Base-by-base conservation (phyloP, 1,140 invertebrate species). In the Anastatus disparis region DNA sequence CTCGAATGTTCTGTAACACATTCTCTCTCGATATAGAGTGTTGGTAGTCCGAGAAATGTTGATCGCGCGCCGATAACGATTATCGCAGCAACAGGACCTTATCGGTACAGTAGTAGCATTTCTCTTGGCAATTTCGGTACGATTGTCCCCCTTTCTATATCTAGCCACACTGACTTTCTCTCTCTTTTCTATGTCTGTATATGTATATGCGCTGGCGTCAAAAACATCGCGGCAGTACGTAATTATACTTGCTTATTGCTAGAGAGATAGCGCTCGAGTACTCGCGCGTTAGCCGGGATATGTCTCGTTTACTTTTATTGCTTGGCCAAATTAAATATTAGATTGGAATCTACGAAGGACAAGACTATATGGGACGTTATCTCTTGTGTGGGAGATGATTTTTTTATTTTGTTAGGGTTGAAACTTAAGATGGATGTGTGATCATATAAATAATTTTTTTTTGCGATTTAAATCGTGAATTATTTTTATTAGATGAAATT, bases 41-140 rank as follows among this genome's bases (percentile, higher is more conserved):
- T 63, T 48, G 59, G 27, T 58, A 70, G 61, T 70, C 68, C 61
- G 68, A 70, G 59, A 73, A 75, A 62, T 38, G 71, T 71, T 75
- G 69, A 75, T 73, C 66, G 53, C 55, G 44, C 40, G 44, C 65
- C 59, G 74, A 75, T 75, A 73, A 73, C 74, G 65, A 73, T 73
- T 73, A 75, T 74, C 64, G 66, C 68, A n/a, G n/a, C n/a, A 31
- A 73, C 72, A 74, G 63, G 67, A 72, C 40, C 74, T 76, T 70
- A 73, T 67, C 67, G 59, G 59, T 22, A 20, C n/a, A n/a, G 31
- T 27, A 35, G 35, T 38, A 10, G 22, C 7, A n/a, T n/a, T n/a
- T n/a, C 66, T 52, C 66, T 61, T 69, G 67, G 48, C 58, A 63
- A 70, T 70, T 70, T 46, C 40, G 38, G 24, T 31, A 35, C 17